Conservation (phyloP, 2,888 invertebrate genomes). For the Athalia cordata region DNA sequence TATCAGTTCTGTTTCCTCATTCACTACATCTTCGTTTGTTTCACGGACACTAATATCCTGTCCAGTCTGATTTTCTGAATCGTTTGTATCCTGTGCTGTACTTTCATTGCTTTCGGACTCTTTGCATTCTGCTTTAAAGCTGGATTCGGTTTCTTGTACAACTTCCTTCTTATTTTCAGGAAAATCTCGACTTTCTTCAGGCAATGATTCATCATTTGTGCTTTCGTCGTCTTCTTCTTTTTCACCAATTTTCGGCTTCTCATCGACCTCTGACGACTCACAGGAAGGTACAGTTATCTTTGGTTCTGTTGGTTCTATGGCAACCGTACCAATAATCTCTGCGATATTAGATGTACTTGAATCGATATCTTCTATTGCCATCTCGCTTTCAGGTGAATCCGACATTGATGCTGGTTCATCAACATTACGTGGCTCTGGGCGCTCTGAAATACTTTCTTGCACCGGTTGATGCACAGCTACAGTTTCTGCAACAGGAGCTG, state of each 20-base stretch:
- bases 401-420: constrained; percentile 73
- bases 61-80: constrained; percentile 29
- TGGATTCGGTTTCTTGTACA: constrained; percentile 26
- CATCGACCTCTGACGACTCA: constrained; percentile 32
- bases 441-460: constrained; percentile 50
- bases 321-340: constrained; percentile 73
- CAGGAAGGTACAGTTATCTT: constrained; percentile 53
- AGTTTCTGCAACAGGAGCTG: constrained; percentile 54
- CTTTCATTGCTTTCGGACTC: constrained; percentile 30
- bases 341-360: constrained; percentile 76
- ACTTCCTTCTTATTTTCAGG: constrained; percentile 41
- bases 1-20: constrained; percentile 71
- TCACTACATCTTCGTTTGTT: constrained; percentile 54
- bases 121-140: constrained; percentile 35
- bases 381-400: constrained; percentile 75
- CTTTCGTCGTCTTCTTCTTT: constrained; percentile 26
- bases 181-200: constrained; percentile 48
- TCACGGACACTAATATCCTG: constrained; percentile 45
- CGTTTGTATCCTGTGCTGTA: constrained; percentile 40
- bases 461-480: constrained; percentile 48
- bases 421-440: constrained; percentile 72
- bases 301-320: constrained; percentile 61
- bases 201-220: constrained; percentile 47
- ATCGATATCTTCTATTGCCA: constrained; percentile 76
- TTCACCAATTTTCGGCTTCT: constrained; percentile 46